A percentile compares a stretch with the other conserved stretches of the same genome.
phyloP scores from a whole-genome alignment of 2,888 invertebrate genomes.

The Troides aeacus region DNA sequence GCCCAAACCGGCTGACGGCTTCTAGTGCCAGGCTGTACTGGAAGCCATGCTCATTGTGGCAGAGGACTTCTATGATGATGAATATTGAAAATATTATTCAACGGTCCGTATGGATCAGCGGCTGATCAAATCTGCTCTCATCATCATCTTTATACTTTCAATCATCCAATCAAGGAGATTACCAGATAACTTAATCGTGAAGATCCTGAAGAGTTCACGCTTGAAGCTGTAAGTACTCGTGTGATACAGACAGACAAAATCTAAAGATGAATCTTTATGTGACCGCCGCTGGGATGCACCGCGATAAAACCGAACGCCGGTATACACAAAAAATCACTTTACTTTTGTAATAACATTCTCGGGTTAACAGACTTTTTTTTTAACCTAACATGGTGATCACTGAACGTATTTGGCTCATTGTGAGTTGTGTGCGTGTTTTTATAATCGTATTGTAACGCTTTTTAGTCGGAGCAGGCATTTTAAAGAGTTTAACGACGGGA shows the following conservation, averaged over 20 bases:
- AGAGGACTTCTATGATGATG: no score
- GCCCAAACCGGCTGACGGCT: no score
- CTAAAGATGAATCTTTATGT: constrained; percentile 66
- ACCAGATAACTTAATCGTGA: constrained; percentile 44
- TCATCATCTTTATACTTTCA: no score
- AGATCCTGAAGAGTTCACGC: constrained; percentile 48
- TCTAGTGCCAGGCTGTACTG: no score
- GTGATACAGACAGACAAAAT: constrained; percentile 40
- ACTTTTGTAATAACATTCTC: constrained; percentile 20
- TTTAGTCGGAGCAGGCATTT: constrained; percentile 7
- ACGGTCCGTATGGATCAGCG: no score
- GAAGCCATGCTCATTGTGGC: no score
- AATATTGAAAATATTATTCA: no score
- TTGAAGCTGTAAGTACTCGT: constrained; percentile 34
- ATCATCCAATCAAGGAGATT: constrained; percentile 27
- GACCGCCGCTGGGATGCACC: constrained; percentile 53
- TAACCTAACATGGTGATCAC: constrained; percentile 1
- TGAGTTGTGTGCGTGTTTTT: constrained; percentile 7
- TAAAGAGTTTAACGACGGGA: constrained; percentile 1
- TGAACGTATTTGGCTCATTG: constrained; percentile 18
- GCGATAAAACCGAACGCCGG: constrained; percentile 43
- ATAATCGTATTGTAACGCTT: constrained; percentile 9
- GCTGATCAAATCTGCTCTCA: no score
- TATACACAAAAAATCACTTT: constrained; percentile 32
- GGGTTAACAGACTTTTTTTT: constrained; percentile 8